phyloP scores from a whole-genome alignment of 2,888 invertebrate genomes.

The Portevinia maculata region DNA sequence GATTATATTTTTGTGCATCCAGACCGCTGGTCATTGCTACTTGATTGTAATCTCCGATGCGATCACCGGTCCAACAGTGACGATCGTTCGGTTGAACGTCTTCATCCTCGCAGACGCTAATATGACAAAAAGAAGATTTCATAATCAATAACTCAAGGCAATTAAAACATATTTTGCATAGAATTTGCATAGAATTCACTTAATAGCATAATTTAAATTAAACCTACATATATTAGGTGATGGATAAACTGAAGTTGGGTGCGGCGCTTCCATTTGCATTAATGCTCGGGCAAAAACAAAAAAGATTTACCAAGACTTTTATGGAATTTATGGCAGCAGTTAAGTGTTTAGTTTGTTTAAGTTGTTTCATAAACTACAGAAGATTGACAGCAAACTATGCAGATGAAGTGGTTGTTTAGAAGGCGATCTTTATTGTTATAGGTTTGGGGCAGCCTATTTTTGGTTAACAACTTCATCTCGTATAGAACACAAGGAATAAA shows the following conservation, averaged over 20 bases:
- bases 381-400: constrained; percentile 17
- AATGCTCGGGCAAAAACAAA: background rate
- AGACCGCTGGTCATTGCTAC: constrained; percentile 80
- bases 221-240: constrained; percentile 7
- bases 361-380: constrained; percentile 1
- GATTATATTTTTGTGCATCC: constrained; percentile 82
- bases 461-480: background rate
- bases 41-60: constrained; percentile 81
- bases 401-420: background rate
- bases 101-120: constrained; percentile 81
- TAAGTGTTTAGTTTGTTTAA: constrained; percentile 16
- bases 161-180: constrained; percentile 34
- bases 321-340: constrained; percentile 32
- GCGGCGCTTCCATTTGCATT: constrained; percentile 56
- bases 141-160: constrained; percentile 6
- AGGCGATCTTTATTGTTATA: background rate
- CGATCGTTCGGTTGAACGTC: constrained; percentile 80
- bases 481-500: too few relatives aligned
- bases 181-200: constrained; percentile 53
- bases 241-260: constrained; percentile 19
- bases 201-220: background rate
- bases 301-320: constrained; percentile 31
- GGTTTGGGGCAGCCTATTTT: background rate
- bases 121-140: constrained; percentile 20
- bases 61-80: constrained; percentile 83